Evolutionary conservation across 2,888 invertebrate genomes (phyloP).

Genomic region (Sceliomorpha sp.): DNA sequence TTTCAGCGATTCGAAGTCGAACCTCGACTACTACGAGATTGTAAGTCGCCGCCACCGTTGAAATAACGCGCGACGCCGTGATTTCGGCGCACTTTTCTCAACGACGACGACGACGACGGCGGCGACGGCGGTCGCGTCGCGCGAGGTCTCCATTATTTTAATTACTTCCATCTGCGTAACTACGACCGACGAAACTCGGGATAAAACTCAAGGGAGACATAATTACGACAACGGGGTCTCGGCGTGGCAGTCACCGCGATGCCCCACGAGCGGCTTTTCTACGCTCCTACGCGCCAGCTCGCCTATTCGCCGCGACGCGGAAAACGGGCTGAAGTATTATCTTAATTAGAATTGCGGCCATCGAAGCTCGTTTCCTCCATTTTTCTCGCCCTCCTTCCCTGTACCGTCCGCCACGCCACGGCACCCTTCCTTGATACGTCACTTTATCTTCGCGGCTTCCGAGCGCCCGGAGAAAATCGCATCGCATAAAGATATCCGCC

Average conservation of each 20-base stretch:
- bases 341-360: constrained; percentile 65
- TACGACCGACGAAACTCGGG: constrained; percentile 58
- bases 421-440: constrained; percentile 16
- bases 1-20: too few species aligned
- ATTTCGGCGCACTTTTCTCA: constrained; percentile 44
- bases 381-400: constrained; percentile 23
- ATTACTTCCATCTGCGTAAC: constrained; percentile 70
- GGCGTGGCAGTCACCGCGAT: constrained; percentile 20
- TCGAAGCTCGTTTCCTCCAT: constrained; percentile 41
- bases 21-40: too few species aligned
- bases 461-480: constrained; percentile 11
- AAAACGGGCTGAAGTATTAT: constrained; percentile 59
- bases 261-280: constrained; percentile 31
- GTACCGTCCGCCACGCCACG: not conserved
- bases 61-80: constrained; percentile 40
- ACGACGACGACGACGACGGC: constrained; percentile 40
- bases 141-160: constrained; percentile 68
- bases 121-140: too few species aligned
- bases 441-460: constrained; percentile 17
- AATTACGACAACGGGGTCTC: constrained; percentile 51
- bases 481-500: constrained; percentile 6
- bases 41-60: constrained; percentile 31
- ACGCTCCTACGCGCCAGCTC: constrained; percentile 19
- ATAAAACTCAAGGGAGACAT: constrained; percentile 64
- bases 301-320: constrained; percentile 16